These are phyloP conservation scores for Misgurnus mizolepis DNA, from an alignment of 2,113 vertebrate genomes.

Conservation along the genomic window DNA sequence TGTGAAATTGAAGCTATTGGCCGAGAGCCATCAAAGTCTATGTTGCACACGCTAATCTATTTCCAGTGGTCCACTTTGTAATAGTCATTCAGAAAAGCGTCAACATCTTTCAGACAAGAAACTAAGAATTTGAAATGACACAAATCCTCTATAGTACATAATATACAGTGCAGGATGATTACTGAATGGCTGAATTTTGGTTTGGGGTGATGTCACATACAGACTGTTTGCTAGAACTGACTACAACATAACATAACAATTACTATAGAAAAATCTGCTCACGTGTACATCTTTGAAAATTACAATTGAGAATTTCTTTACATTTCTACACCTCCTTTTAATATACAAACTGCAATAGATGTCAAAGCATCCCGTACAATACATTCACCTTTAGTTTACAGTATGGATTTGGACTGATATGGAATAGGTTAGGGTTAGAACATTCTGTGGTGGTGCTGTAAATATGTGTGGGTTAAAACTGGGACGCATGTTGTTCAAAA, in stretches of 20 bases:
- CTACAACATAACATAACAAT: neutral
- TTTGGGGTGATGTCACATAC: neutral
- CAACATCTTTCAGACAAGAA: neutral
- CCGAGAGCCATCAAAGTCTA: conserved; percentile 6
- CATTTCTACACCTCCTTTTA: conserved; percentile 1
- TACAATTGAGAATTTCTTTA: conserved; percentile 15
- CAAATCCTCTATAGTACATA: neutral
- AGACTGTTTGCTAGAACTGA: neutral
- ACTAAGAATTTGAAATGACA: conserved; percentile 10
- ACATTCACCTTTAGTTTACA: neutral
- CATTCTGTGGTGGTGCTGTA: neutral
- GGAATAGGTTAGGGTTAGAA: neutral
- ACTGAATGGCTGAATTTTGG: neutral
- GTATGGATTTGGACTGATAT: neutral
- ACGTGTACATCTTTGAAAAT: neutral
- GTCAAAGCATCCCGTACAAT: neutral
- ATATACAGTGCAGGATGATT: neutral
- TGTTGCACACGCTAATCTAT: conserved; percentile 20
- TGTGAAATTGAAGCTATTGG: conserved; percentile 27
- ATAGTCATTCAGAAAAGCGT: neutral
- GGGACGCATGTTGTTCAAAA: neutral
- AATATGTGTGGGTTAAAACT: neutral
- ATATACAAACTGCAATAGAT: conserved; percentile 17
- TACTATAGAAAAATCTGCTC: neutral
- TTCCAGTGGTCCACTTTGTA: conserved; percentile 18